Evolutionary conservation across 2,797 vertebrate species (phyloP), one percentile per base, ranked within the genome.

Genomic region (Tokudaia muenninki): DNA sequence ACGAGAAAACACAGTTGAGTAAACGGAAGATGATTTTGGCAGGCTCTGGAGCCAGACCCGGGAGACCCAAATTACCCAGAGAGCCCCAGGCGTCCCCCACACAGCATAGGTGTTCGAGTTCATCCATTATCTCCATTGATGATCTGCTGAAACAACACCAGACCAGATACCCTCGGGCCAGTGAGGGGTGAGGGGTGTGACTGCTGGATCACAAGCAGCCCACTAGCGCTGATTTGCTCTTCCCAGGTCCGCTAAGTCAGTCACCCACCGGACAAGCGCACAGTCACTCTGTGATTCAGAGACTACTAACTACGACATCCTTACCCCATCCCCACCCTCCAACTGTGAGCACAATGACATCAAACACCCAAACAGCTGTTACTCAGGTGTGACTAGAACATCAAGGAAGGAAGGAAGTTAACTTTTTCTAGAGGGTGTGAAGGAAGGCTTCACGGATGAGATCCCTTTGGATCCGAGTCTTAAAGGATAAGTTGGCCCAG

Each of bases 391-490:
- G 21, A 21, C 0, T 29, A n/a, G n/a, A 41, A 44, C 87, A 21
- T 31, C 59, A 47, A 75, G 87, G 55, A 34, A 83, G 78, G 75
- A 44, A 83, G 65, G 67, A 82, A 52, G n/a, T 52, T 7, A 37
- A 34, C 83, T 86, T 63, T 50, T 57, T 9, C n/a, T 65, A n/a
- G 61, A 24, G 4, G 16, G 5, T 34, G 63, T 37, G 52, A 47
- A 24, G 50, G 44, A 57, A 63, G 93, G 65, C 82, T 81, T 82
- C 94, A 52, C 4, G 13, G 82, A 86, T 77, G 87, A 87, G 34
- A 21, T 63, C 26, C 34, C 6, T 6, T 52, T 87, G 57, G n/a
- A 55, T 41, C 55, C 24, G 26, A 65, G 78, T 91, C 83, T 75
- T 80, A 7, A 78, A 89, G 65, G 79, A 67, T 14, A 57, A 44